These are phyloP conservation scores for Hexactinellida sp. DNA, from an alignment of 37 sponge, comb jelly and placozoan species.

Conservation along the genomic window DNA sequence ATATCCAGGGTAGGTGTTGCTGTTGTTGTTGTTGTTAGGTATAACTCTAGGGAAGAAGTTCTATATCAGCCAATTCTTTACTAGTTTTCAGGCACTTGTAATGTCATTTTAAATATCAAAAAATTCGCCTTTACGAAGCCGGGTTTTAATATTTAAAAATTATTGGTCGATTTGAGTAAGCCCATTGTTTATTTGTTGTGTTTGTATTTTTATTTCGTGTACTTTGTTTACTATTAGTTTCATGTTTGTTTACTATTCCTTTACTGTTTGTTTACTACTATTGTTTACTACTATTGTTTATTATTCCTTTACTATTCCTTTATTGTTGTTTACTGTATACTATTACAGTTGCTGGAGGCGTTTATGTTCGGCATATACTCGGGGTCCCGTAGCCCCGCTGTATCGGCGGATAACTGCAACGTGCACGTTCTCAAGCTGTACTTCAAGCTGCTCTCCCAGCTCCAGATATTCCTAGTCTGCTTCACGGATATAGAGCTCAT, in stretches of 20 bases:
- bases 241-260: background rate
- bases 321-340: background rate
- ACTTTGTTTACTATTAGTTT: background rate
- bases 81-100: too few species aligned
- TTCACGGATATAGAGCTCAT: background rate
- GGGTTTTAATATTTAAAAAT: too few species aligned
- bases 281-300: background rate
- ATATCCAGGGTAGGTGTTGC: background rate
- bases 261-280: background rate
- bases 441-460: background rate
- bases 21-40: background rate
- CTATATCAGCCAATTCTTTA: too few species aligned
- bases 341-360: background rate
- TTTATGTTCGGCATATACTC: background rate
- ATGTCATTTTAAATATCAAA: too few species aligned
- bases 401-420: background rate
- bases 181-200: background rate
- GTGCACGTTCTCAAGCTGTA: background rate
- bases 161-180: too few species aligned
- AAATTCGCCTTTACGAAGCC: too few species aligned
- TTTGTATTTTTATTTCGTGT: background rate
- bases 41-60: too few species aligned
- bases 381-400: background rate
- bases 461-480: background rate
- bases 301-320: background rate